phyloP scores from a whole-genome alignment of 2,113 vertebrate genomes.

The Pagrus major region DNA sequence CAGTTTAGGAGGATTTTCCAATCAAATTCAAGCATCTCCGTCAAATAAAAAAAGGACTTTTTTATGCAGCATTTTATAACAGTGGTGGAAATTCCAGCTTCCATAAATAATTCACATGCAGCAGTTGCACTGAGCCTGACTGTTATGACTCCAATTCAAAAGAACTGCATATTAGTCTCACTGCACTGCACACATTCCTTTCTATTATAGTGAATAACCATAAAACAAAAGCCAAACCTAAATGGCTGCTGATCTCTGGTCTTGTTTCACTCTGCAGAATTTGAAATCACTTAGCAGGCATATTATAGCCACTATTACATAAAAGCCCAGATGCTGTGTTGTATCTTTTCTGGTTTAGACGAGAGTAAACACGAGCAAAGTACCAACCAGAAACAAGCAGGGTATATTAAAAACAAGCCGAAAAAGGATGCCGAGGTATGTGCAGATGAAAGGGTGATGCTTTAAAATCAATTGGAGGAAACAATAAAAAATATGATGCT shows the following conservation, averaged over 20 bases:
- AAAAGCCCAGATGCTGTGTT: slow-evolving; percentile 33
- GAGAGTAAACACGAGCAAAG: slow-evolving; percentile 12
- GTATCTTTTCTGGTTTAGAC: slow-evolving; percentile 7
- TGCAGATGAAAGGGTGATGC: too few relatives aligned
- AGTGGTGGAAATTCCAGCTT: slow-evolving; percentile 34
- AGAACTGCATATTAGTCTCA: slow-evolving; percentile 61
- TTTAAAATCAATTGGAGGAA: neutral
- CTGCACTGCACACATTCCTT: slow-evolving; percentile 50
- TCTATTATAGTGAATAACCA: slow-evolving; percentile 32
- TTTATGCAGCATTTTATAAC: slow-evolving; percentile 36
- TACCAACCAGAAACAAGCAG: neutral
- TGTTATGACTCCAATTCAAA: slow-evolving; percentile 61
- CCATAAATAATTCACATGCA: slow-evolving; percentile 69
- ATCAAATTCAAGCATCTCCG: slow-evolving; percentile 39
- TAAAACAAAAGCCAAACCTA: slow-evolving; percentile 54
- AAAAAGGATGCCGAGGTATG: neutral
- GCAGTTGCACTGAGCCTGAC: slow-evolving; percentile 46
- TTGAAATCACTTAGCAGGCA: slow-evolving; percentile 50
- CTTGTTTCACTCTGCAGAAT: slow-evolving; percentile 38
- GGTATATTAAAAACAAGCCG: slow-evolving; percentile 5
- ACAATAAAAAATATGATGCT: neutral
- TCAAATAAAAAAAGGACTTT: slow-evolving; percentile 25
- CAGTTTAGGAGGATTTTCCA: neutral
- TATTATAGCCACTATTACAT: slow-evolving; percentile 23
- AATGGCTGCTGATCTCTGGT: slow-evolving; percentile 49